A percentile compares a stretch with the other conserved stretches of the same genome.
phyloP scores from a whole-genome alignment of 1,140 invertebrate species.

The Cydia amplana region DNA sequence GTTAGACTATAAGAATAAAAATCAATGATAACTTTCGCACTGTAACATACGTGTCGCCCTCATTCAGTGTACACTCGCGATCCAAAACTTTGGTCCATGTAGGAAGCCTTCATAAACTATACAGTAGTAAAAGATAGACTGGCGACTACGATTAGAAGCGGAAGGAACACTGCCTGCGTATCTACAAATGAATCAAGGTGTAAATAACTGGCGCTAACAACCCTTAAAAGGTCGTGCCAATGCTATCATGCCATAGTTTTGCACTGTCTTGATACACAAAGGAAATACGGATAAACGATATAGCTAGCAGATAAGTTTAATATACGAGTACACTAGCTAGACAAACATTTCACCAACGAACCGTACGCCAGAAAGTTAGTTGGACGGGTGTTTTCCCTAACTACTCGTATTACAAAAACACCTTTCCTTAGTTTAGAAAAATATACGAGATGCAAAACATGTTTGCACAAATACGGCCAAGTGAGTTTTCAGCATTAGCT shows the following conservation, averaged over 20 bases:
- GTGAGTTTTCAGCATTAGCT: too few relatives aligned
- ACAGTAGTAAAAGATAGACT: conserved; percentile 36
- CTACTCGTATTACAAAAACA: too few relatives aligned
- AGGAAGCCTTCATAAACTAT: not conserved
- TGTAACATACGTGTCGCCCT: too few relatives aligned
- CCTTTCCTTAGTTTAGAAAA: too few relatives aligned
- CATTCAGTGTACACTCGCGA: too few relatives aligned
- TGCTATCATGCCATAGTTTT: not conserved
- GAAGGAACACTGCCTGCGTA: conserved; percentile 12
- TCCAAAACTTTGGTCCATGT: not conserved
- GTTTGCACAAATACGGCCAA: too few relatives aligned
- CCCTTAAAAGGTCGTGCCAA: not conserved
- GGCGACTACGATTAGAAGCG: not conserved
- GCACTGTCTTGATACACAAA: not conserved
- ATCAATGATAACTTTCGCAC: not conserved
- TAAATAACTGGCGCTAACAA: conserved; percentile 12
- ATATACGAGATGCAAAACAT: too few relatives aligned
- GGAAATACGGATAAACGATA: not conserved
- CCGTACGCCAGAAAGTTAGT: too few relatives aligned
- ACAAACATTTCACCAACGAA: not conserved
- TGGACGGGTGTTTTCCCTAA: too few relatives aligned
- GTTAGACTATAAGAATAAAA: not conserved
- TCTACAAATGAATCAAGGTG: not conserved
- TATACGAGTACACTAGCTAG: not conserved
- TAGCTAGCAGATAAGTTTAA: not conserved